Base-by-base conservation (phyloP, 2,113 vertebrate species). In the Eretmodus cyanostictus region DNA sequence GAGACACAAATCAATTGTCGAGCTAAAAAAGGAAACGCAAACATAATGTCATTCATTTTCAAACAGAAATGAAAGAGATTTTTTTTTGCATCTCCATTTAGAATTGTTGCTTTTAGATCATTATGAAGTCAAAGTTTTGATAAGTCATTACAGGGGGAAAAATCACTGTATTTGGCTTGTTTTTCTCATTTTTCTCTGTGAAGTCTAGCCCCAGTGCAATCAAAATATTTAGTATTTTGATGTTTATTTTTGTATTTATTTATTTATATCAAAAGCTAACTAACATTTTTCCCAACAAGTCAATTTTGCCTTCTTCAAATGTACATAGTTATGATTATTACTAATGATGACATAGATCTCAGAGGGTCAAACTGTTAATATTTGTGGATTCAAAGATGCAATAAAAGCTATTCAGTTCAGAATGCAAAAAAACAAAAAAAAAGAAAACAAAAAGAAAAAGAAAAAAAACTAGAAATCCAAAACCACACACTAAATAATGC, bases 401-500 rank as follows among this genome's bases (percentile, higher is more conserved):
- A 42, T 14, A 42, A 71, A 71, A 71, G 36, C 66, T 40, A 14
- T 66, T 66, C 31, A 22, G 22, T 17, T 16, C 22, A 73, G 22
- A 73, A 27, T 73, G 38, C 13, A 1, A 24, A 42, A 27, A 63
- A n/a, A 31, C 4, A 17, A n/a, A 2, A 0, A 9, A 19, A 34
- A 31, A 5, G 2, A 3, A 57, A 57, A 8, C 0, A 10, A 17
- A 55, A 36, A n/a, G 0, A 6, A 61, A 31, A 55, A 5, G 1
- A 4, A 55, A 16, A 36, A 63, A 13, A n/a, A 7, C 6, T 66
- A 38, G 68, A 76, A 76, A 47, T 17, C 14, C 9, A 76, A 76
- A 76, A 24, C 40, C 13, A 45, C 38, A 7, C 38, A 76, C 1
- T 7, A 22, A 40, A 71, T 71, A 8, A 66, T 38, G 10, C 34